Base-by-base conservation (phyloP, 2,113 vertebrate species). In the Panurus biarmicus region DNA sequence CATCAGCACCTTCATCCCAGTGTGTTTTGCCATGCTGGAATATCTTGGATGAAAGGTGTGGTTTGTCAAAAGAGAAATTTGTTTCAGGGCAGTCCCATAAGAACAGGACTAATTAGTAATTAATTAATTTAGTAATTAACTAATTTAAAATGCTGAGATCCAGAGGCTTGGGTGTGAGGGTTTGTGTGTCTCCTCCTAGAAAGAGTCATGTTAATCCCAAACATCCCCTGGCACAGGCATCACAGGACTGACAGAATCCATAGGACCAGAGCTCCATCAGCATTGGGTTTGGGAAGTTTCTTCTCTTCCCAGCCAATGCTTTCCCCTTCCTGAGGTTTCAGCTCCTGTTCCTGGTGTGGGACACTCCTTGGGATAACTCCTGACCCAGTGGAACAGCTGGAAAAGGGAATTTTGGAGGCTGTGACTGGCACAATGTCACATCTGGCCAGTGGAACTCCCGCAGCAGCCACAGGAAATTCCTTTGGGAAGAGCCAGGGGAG, bases 171-270 rank as follows among this genome's bases (percentile, higher is more conserved):
- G 28, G 28, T 36, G 20, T 10, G 29, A 50, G 14, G 25, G 4
- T 24, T 47, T 71, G 11, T 58, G 15, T 40, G 28, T 47, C 15
- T 42, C 16, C 13, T 80, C 38, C 33, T 25, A 5, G 29, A 12
- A 50, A 9, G 11, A 47, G 23, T 3, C 28, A 15, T 0, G 1
- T 31, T 24, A 38, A 54, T 76, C 10, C n/a, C 38, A n/a, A 76
- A 14, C 1, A 7, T n/a, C 12, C 5, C 13, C n/a, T 26, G 26
- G 35, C 22, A 9, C 48, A 29, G 28, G 36, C 42, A 40, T 14
- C 42, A 6, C 7, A 3, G 28, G 6, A 21, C 22, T 14, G 22
- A 12, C 38, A 42, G 50, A 65, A 61, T 38, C 87, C 38, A 5
- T n/a, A 4, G 35, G 36, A 50, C 40, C 31, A 18, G 25, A 50